Evolutionary conservation across 2,888 invertebrate species (phyloP).

Genomic region (Flabesymbios commensalis): DNA sequence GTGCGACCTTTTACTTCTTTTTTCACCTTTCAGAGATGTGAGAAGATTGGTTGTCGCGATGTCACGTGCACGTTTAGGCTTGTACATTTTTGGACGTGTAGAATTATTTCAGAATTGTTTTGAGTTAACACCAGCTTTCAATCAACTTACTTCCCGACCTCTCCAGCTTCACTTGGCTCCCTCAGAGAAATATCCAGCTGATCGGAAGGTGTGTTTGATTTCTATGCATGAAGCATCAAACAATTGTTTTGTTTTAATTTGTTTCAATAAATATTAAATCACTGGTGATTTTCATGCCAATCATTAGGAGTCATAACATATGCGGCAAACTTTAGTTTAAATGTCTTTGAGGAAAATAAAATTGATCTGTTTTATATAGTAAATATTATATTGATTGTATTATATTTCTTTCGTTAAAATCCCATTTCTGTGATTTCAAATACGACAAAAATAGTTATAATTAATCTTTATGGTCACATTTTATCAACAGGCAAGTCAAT

Average conservation of each 20-base stretch:
- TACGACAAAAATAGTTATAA: too few species aligned
- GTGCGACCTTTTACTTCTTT: too few species aligned
- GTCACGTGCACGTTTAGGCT: slow-evolving; percentile 93
- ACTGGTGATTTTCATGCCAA: neutral
- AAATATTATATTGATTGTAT: too few species aligned
- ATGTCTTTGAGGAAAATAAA: too few species aligned
- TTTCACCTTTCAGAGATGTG: slow-evolving; percentile 79
- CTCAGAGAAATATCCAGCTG: slow-evolving; percentile 76
- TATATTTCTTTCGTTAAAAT: too few species aligned
- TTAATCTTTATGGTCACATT: too few species aligned
- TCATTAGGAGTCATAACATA: too few species aligned
- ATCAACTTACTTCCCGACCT: slow-evolving; percentile 79
- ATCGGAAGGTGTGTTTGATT: slow-evolving; percentile 62
- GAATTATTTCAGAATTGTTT: slow-evolving; percentile 94
- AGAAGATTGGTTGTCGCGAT: slow-evolving; percentile 96
- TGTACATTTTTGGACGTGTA: slow-evolving; percentile 93
- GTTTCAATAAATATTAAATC: neutral
- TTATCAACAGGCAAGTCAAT: neutral
- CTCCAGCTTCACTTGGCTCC: slow-evolving; percentile 78
- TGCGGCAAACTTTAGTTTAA: too few species aligned
- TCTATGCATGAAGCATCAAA: neutral
- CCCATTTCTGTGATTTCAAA: too few species aligned
- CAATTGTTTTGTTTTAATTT: neutral
- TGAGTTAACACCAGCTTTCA: slow-evolving; percentile 92
- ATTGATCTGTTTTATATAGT: too few species aligned